Percentiles rank a stretch among this genome's conserved stretches.
Conservation (phyloP, 2,888 invertebrate genomes). For the Melangyna quadrimaculata region DNA sequence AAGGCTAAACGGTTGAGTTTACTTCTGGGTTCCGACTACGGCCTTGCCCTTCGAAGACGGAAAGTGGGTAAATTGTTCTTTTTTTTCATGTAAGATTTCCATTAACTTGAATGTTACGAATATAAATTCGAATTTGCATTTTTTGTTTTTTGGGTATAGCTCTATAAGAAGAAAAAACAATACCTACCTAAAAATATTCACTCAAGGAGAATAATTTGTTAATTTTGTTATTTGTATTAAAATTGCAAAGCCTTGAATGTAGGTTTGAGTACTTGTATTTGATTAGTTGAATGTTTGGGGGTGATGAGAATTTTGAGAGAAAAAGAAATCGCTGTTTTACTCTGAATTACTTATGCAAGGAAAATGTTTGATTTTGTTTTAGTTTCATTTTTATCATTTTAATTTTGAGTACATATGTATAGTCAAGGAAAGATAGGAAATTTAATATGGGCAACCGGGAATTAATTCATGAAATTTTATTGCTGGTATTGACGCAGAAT, state of each 20-base stretch:
- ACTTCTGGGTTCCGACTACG: no score
- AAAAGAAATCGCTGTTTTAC: neutral
- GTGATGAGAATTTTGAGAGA: neutral
- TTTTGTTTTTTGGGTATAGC: neutral
- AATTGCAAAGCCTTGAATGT: neutral
- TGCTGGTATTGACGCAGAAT: no score
- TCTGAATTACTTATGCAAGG: neutral
- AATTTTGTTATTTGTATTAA: neutral
- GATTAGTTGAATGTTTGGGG: neutral
- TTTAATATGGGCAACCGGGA: no score
- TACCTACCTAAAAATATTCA: neutral
- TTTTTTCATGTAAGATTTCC: neutral
- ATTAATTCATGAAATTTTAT: no score
- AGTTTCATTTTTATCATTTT: neutral
- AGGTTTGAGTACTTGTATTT: neutral
- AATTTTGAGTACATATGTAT: no score
- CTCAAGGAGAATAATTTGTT: neutral
- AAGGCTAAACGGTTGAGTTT: no score
- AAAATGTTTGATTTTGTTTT: neutral
- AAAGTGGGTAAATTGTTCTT: neutral
- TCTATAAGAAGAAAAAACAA: neutral
- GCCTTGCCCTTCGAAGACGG: no score
- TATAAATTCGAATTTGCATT: neutral
- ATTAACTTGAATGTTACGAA: neutral
- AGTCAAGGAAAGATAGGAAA: no score